These are phyloP conservation scores for Rhinoptilus africanus DNA, from an alignment of 2,113 vertebrate genomes.

Conservation along the genomic window DNA sequence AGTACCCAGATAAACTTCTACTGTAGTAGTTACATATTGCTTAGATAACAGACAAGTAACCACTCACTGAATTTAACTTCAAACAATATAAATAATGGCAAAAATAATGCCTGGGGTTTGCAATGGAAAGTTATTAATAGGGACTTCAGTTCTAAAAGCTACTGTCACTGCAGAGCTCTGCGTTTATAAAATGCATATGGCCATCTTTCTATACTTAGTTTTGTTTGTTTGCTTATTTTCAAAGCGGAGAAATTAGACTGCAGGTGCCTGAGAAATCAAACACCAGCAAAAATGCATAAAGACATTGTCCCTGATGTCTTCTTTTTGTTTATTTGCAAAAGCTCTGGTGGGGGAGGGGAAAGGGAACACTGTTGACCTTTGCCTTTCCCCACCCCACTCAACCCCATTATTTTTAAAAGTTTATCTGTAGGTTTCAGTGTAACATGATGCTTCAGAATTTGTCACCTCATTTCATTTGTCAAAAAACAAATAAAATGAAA, in stretches of 20 bases:
- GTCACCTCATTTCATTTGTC: background rate
- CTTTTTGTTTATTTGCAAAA: background rate
- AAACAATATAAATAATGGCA: background rate
- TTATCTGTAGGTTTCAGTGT: background rate
- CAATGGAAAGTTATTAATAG: background rate
- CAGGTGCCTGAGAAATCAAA: slow-evolving; percentile 5
- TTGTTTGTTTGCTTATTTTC: background rate
- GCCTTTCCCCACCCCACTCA: background rate
- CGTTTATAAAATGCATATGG: background rate
- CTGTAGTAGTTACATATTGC: background rate
- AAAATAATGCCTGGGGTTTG: background rate
- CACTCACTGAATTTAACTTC: background rate
- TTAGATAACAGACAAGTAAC: background rate
- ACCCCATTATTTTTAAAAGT: background rate
- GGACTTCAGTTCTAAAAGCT: background rate
- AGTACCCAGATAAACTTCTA: background rate
- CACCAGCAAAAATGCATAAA: background rate
- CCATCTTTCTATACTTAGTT: background rate
- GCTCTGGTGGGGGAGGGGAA: background rate
- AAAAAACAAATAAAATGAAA: background rate
- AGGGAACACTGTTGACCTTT: background rate
- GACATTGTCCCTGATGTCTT: background rate
- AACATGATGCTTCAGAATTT: background rate
- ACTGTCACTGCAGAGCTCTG: background rate
- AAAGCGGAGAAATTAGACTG: background rate